Evolutionary conservation across 2,113 vertebrate genomes (phyloP).

Genomic region (Limanda limanda): DNA sequence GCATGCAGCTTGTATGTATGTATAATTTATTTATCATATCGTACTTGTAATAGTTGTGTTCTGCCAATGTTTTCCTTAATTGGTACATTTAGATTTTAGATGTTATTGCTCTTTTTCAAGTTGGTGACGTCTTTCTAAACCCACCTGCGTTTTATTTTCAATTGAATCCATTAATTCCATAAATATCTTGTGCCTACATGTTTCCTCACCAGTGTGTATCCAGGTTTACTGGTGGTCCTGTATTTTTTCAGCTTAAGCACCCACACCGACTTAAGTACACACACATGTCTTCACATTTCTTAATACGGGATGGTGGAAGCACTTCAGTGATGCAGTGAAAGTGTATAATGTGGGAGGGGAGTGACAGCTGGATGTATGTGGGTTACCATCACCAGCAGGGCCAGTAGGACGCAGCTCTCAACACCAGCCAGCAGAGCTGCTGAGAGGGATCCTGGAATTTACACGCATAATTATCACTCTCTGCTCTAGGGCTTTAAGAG

Average conservation of each 20-base stretch:
- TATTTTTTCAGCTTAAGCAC: conserved; percentile 4
- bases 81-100: no score
- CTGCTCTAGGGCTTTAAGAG: conserved; percentile 58
- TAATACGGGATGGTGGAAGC: conserved; percentile 27
- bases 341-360: conserved; percentile 53
- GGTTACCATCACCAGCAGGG: conserved; percentile 54
- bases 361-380: conserved; percentile 53
- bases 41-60: no score
- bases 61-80: no score
- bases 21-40: no score
- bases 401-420: conserved; percentile 65
- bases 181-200: background rate
- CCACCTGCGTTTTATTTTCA: background rate
- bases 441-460: conserved; percentile 71
- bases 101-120: no score
- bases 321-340: conserved; percentile 42
- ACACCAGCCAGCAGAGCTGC: conserved; percentile 61
- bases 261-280: conserved; percentile 11
- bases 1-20: no score
- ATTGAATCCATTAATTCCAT: background rate
- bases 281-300: conserved; percentile 1
- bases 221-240: conserved; percentile 4
- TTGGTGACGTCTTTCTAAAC: no score
- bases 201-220: conserved; percentile 11
- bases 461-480: conserved; percentile 77